Evolutionary conservation across 2,888 invertebrate genomes (phyloP).

Genomic region (Nemotelus nigrinus): DNA sequence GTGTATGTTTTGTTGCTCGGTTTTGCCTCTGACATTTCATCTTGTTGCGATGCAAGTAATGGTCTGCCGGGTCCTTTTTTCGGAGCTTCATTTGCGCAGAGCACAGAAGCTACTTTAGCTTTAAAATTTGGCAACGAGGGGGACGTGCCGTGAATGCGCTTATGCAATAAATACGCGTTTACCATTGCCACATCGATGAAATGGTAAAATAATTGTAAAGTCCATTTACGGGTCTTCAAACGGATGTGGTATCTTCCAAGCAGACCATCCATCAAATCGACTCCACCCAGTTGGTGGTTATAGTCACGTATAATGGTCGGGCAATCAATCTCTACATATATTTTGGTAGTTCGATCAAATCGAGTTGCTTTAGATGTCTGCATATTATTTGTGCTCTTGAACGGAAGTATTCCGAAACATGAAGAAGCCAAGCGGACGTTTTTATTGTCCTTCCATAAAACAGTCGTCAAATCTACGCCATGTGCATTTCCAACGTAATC

Average conservation of each 20-base stretch:
- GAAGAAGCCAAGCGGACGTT: conserved; percentile 55
- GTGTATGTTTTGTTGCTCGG: conserved; percentile 23
- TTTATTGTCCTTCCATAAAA: conserved; percentile 60
- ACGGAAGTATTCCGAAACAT: conserved; percentile 56
- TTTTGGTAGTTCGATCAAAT: conserved; percentile 49
- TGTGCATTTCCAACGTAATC: conserved; percentile 13
- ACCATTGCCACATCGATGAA: conserved; percentile 11
- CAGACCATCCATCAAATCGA: conserved; percentile 55
- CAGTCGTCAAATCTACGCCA: conserved; percentile 35
- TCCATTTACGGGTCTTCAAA: neutral
- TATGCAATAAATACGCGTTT: neutral
- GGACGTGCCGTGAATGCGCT: conserved; percentile 6
- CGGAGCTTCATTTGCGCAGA: conserved; percentile 17
- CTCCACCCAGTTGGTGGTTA: conserved; percentile 55
- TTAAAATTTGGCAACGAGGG: conserved; percentile 11
- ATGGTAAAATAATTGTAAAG: conserved; percentile 7
- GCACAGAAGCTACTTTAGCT: conserved; percentile 6
- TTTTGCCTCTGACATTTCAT: neutral
- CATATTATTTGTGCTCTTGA: conserved; percentile 40
- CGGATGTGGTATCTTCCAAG: neutral
- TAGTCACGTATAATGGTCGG: conserved; percentile 54
- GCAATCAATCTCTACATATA: no score
- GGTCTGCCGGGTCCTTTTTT: conserved; percentile 31
- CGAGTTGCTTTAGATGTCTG: conserved; percentile 49
- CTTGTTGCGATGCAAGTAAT: conserved; percentile 8